These are phyloP conservation scores for Clarias pachynema DNA, from an alignment of 2,797 vertebrate genomes.

Conservation along the genomic window DNA sequence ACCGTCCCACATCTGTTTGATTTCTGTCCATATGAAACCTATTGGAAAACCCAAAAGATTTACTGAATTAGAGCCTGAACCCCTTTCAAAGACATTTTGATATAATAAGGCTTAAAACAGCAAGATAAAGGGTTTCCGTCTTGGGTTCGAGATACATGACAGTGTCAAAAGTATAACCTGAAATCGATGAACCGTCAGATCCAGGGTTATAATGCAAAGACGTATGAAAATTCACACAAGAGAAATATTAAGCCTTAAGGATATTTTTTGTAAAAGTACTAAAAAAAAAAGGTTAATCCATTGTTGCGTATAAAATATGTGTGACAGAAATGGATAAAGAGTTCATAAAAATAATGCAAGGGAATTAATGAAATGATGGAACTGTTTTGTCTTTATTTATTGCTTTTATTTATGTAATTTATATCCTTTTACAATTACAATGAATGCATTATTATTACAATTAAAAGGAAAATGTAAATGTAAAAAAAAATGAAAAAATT, in stretches of 20 bases:
- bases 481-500: too few species aligned
- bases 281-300: neutral
- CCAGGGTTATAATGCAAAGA: neutral
- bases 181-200: neutral
- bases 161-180: neutral
- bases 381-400: neutral
- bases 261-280: neutral
- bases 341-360: neutral
- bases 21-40: constrained; percentile 99
- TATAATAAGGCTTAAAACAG: neutral
- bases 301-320: neutral
- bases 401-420: neutral
- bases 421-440: neutral
- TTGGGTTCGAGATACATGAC: neutral
- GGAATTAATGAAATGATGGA: neutral
- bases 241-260: neutral
- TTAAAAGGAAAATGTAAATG: neutral
- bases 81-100: neutral
- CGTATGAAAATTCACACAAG: neutral
- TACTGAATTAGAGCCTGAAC: neutral
- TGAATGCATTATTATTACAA: neutral
- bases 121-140: neutral
- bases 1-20: constrained; percentile 99
- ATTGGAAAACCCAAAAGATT: constrained; percentile 43
- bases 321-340: neutral